Evolutionary conservation across 2,113 vertebrate genomes (phyloP).

Genomic region (Gobio gobio): DNA sequence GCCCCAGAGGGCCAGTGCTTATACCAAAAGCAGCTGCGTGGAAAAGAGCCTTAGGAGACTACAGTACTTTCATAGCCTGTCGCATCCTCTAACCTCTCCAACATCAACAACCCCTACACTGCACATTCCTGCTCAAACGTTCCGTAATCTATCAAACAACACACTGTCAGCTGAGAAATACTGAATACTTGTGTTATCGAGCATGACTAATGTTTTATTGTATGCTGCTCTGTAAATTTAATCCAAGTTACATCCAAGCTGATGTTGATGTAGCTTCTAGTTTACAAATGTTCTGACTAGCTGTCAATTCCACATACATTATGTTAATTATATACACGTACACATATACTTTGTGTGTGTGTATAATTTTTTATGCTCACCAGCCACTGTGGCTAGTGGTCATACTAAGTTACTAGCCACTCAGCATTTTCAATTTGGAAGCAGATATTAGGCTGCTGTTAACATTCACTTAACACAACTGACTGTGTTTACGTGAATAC

Average conservation of each 20-base stretch:
- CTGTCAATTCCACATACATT: background rate
- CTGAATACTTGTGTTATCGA: background rate
- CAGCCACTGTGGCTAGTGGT: too few species aligned
- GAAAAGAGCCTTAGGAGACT: slow-evolving; percentile 65
- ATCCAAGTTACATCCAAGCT: background rate
- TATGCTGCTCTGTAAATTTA: slow-evolving; percentile 2
- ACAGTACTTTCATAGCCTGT: slow-evolving; percentile 65
- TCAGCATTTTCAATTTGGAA: too few species aligned
- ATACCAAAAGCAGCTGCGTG: slow-evolving; percentile 80
- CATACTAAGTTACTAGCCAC: too few species aligned
- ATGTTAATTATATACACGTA: too few species aligned
- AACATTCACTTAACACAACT: too few species aligned
- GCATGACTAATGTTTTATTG: slow-evolving; percentile 17
- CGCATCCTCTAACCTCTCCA: slow-evolving; percentile 65
- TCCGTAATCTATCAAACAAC: slow-evolving; percentile 36
- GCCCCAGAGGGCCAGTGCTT: slow-evolving; percentile 62
- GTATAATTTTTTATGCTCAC: too few species aligned
- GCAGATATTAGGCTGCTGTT: too few species aligned
- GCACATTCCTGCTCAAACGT: slow-evolving; percentile 42
- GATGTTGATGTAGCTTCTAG: background rate
- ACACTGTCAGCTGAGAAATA: slow-evolving; percentile 6
- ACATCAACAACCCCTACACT: slow-evolving; percentile 58
- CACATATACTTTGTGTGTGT: too few species aligned
- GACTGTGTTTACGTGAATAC: too few species aligned
- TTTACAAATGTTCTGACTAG: background rate